phyloP scores from a whole-genome alignment of 2,797 vertebrate species.

The Rhynchonycteris naso region DNA sequence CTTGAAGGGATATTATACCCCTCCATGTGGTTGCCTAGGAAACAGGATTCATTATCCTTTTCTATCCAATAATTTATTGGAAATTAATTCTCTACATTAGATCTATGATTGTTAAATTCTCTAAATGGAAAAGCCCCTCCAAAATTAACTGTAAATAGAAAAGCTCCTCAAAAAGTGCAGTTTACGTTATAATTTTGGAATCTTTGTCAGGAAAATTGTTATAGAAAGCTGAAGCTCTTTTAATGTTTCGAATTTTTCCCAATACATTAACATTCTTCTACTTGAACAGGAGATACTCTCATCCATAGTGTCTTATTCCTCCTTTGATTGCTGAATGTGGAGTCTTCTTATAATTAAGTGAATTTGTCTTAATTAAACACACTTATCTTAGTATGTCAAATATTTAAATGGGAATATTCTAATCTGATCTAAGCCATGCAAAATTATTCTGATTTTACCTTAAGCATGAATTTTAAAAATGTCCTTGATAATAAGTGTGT shows the following conservation, averaged over 20 bases:
- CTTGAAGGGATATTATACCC: constrained; percentile 6
- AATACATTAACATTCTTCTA: constrained; percentile 48
- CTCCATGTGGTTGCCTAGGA: constrained; percentile 70
- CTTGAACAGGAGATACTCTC: constrained; percentile 34
- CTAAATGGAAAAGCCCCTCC: constrained; percentile 53
- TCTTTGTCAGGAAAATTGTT: constrained; percentile 62
- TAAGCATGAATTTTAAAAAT: constrained; percentile 34
- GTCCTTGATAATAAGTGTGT: background rate
- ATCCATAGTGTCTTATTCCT: constrained; percentile 5
- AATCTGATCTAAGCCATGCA: constrained; percentile 43
- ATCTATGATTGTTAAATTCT: constrained; percentile 67
- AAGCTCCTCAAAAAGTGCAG: constrained; percentile 53
- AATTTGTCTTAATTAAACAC: constrained; percentile 58
- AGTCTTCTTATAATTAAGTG: constrained; percentile 44
- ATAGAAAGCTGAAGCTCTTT: constrained; percentile 40
- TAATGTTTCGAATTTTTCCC: constrained; percentile 14
- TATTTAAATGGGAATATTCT: constrained; percentile 41
- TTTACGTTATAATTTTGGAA: constrained; percentile 46
- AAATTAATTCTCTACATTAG: constrained; percentile 61
- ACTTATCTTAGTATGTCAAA: constrained; percentile 38
- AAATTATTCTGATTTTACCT: constrained; percentile 55
- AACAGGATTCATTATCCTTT: constrained; percentile 64
- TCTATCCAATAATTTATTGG: constrained; percentile 70
- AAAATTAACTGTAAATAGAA: constrained; percentile 66
- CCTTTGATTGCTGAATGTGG: constrained; percentile 13